phyloP scores from a whole-genome alignment of 2,888 invertebrate species.

The Ptilodon capucinus region DNA sequence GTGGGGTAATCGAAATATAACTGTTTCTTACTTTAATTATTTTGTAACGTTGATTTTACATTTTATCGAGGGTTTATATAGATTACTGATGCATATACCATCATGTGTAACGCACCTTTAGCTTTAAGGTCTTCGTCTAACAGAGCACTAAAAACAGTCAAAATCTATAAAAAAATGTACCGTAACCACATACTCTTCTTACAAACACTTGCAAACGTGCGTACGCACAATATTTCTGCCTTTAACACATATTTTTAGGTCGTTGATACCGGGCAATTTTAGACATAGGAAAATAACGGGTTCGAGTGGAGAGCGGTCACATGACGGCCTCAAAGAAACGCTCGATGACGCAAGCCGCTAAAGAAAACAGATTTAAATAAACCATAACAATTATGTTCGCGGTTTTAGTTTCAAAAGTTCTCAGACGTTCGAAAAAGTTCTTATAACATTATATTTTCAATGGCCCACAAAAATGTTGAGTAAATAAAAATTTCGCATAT shows the following conservation, averaged over 20 bases:
- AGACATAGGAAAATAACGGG: constrained; percentile 57
- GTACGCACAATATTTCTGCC: constrained; percentile 25
- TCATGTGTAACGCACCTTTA: background rate
- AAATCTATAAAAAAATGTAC: background rate
- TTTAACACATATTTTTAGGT: constrained; percentile 30
- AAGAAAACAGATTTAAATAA: constrained; percentile 66
- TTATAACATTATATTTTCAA: constrained; percentile 46
- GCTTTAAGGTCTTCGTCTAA: background rate
- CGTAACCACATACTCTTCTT: background rate
- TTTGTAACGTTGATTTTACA: no score
- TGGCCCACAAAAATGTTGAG: constrained; percentile 46
- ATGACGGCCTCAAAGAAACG: constrained; percentile 61
- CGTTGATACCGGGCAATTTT: constrained; percentile 46
- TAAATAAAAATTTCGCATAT: constrained; percentile 42
- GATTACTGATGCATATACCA: background rate
- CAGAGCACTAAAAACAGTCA: background rate
- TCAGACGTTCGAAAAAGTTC: constrained; percentile 40
- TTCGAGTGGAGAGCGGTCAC: constrained; percentile 55
- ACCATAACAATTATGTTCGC: constrained; percentile 60
- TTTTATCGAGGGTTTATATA: no score
- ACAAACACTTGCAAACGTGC: constrained; percentile 5
- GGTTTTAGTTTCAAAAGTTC: constrained; percentile 56
- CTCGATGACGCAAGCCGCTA: constrained; percentile 59
- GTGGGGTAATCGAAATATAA: no score
- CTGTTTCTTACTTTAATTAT: no score